Percentiles rank a stretch among this genome's conserved stretches.
These are phyloP conservation scores for Epizoanthus illoricatus DNA, from an alignment of 92 coral and sea anemone species.

Conservation along the genomic window DNA sequence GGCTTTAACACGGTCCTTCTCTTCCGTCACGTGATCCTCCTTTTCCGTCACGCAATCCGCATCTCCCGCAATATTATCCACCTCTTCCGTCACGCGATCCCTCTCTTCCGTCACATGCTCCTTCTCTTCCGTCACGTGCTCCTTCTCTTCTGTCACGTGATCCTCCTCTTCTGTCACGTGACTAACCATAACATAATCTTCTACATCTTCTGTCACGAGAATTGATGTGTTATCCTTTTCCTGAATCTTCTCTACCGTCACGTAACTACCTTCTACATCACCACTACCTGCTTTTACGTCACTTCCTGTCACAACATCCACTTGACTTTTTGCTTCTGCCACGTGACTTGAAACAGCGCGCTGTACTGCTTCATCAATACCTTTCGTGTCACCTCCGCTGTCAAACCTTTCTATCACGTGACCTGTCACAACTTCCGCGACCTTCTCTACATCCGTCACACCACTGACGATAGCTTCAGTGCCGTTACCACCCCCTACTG, in stretches of 20 bases:
- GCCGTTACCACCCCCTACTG: neutral
- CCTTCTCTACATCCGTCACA: neutral
- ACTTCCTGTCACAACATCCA: conserved; percentile 1
- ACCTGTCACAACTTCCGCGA: neutral
- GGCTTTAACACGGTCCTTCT: too few species aligned
- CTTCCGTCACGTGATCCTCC: too few species aligned
- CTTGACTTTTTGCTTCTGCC: neutral
- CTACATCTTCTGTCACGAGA: conserved; percentile 17
- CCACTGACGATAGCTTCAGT: neutral
- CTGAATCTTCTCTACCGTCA: neutral
- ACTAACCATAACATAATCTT: conserved; percentile 34
- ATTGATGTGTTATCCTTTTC: neutral
- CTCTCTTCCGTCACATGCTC: too few species aligned
- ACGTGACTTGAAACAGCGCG: conserved; percentile 18
- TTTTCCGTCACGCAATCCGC: too few species aligned
- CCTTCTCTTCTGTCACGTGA: too few species aligned
- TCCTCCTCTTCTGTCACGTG: neutral
- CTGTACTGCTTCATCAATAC: too few species aligned
- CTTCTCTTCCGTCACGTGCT: too few species aligned
- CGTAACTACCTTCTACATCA: neutral
- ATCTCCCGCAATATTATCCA: too few species aligned
- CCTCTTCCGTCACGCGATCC: too few species aligned
- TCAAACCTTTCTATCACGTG: neutral
- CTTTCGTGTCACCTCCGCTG: too few species aligned
- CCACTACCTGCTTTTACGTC: neutral